Percentiles rank a stretch among this genome's conserved stretches.
Conservation (phyloP, 92 coral and sea anemone species). For the Heliopora coerulea region DNA sequence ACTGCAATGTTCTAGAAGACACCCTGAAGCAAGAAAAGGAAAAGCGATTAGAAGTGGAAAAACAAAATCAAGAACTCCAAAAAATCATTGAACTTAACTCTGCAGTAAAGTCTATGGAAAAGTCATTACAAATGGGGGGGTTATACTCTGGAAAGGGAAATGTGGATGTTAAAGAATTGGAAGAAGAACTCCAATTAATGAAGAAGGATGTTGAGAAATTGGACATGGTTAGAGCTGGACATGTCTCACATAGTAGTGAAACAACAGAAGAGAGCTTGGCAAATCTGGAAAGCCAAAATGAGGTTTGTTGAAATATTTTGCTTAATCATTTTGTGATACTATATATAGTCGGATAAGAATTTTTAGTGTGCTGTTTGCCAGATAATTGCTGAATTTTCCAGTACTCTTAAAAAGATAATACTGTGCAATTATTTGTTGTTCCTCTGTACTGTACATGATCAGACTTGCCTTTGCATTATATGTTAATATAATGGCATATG, state of each 20-base stretch:
- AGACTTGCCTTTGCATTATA: too few species aligned
- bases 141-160: background rate
- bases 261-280: conserved; percentile 9
- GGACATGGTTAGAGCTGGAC: conserved; percentile 14
- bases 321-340: too few species aligned
- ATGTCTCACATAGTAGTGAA: conserved; percentile 22
- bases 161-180: conserved; percentile 7
- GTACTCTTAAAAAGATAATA: too few species aligned
- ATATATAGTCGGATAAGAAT: too few species aligned
- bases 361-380: too few species aligned
- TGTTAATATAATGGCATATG: too few species aligned
- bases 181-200: conserved; percentile 12
- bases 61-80: conserved; percentile 1
- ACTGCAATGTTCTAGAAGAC: background rate
- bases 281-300: background rate
- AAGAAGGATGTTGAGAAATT: conserved; percentile 19
- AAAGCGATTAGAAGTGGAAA: background rate
- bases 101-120: too few species aligned
- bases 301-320: conserved; percentile 14
- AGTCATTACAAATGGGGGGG: background rate
- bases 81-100: background rate
- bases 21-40: background rate
- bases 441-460: too few species aligned
- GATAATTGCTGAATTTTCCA: too few species aligned
- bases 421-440: too few species aligned